Percentiles rank a stretch among this genome's conserved stretches.
Evolutionary conservation across 1,140 invertebrate species (phyloP).

Genomic region (Drosophila punjabiensis): DNA sequence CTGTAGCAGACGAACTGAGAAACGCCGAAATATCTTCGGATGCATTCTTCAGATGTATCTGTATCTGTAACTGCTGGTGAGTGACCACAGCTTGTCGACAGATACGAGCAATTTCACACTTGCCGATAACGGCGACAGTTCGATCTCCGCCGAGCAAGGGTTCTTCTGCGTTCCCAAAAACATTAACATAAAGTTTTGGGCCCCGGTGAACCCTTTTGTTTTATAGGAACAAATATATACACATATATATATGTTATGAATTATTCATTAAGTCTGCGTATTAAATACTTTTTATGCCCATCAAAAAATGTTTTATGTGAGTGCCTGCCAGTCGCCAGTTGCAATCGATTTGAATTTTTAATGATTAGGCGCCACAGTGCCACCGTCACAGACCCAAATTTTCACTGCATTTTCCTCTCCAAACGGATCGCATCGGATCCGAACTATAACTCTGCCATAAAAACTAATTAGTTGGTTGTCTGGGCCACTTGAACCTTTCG

Average conservation of each 20-base stretch:
- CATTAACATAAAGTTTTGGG: constrained; percentile 79
- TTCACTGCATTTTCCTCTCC: constrained; percentile 10
- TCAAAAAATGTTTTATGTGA: constrained; percentile 80
- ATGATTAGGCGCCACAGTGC: constrained; percentile 83
- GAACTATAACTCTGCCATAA: constrained; percentile 45
- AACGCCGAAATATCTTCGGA: constrained; percentile 35
- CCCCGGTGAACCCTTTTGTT: constrained; percentile 23
- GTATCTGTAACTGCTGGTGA: constrained; percentile 33
- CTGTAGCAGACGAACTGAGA: constrained; percentile 44
- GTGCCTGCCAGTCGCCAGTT: constrained; percentile 27
- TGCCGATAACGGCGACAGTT: constrained; percentile 61
- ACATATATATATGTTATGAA: constrained; percentile 60
- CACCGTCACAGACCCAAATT: constrained; percentile 41
- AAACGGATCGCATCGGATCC: background rate
- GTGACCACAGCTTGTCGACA: constrained; percentile 84
- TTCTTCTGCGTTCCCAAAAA: constrained; percentile 3
- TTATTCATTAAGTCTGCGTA: constrained; percentile 71
- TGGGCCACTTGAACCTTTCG: constrained; percentile 47
- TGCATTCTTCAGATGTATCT: constrained; percentile 41
- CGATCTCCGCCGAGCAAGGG: constrained; percentile 16
- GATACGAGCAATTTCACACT: constrained; percentile 85
- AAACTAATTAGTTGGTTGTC: constrained; percentile 80
- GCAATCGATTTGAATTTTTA: constrained; percentile 84
- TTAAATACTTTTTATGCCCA: constrained; percentile 80
- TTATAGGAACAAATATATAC: background rate